These are phyloP conservation scores for Thymelicus lineola DNA, from an alignment of 2,888 invertebrate species.

Conservation along the genomic window DNA sequence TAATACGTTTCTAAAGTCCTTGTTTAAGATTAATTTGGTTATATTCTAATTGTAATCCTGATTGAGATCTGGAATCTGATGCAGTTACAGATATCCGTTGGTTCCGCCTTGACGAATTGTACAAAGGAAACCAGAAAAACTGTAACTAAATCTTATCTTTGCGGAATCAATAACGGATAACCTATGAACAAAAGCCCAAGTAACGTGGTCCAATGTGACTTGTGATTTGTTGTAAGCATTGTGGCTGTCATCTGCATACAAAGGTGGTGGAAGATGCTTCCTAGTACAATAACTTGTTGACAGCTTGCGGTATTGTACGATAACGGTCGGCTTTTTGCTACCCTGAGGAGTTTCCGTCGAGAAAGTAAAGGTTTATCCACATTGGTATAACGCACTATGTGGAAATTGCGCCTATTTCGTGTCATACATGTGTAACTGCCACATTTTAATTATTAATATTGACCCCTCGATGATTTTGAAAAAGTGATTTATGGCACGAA, in stretches of 20 bases:
- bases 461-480: too few relatives aligned
- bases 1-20: too few relatives aligned
- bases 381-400: neutral
- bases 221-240: too few relatives aligned
- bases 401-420: too few relatives aligned
- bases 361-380: slow-evolving; percentile 4
- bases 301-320: slow-evolving; percentile 38
- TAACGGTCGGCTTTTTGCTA: slow-evolving; percentile 41
- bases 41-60: too few relatives aligned
- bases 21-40: too few relatives aligned
- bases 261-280: slow-evolving; percentile 24
- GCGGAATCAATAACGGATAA: slow-evolving; percentile 26
- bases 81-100: neutral
- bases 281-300: slow-evolving; percentile 20
- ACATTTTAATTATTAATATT: too few relatives aligned
- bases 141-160: slow-evolving; percentile 20
- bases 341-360: neutral
- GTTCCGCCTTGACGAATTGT: neutral
- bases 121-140: slow-evolving; percentile 2
- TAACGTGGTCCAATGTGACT: neutral
- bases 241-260: slow-evolving; percentile 35
- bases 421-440: too few relatives aligned
- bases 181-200: slow-evolving; percentile 11
- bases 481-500: too few relatives aligned
- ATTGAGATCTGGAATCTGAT: too few relatives aligned